Conservation (phyloP, 35 echinoderm and acorn worm species). For the Apostichopus parvimensis region DNA sequence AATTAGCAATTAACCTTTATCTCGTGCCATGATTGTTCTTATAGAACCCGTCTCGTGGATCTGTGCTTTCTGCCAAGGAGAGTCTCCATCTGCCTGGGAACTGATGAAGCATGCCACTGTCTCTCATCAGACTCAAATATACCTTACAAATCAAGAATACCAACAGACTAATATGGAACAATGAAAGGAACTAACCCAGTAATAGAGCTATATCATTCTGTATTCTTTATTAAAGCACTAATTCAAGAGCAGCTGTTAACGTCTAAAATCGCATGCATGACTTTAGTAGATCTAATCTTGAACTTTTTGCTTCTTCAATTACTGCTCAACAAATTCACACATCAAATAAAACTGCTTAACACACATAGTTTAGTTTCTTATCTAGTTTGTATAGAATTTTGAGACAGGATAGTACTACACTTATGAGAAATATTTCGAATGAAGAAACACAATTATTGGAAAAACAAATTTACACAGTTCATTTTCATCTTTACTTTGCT, state of each 20-base stretch:
- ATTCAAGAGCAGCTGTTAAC: neutral
- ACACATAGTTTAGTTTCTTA: neutral
- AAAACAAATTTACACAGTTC: neutral
- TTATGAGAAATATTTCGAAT: neutral
- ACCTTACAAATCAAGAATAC: constrained; percentile 46
- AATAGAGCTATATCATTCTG: neutral
- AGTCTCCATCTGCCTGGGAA: constrained; percentile 67
- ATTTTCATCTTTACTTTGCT: neutral
- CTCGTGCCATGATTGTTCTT: too few species aligned
- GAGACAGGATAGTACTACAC: neutral
- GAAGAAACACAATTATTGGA: too few species aligned
- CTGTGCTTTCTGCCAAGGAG: constrained; percentile 68
- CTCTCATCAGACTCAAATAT: constrained; percentile 73
- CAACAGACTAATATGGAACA: constrained; percentile 24
- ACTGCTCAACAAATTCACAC: too few species aligned
- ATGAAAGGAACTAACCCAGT: neutral
- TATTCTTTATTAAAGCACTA: neutral
- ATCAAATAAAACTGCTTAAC: too few species aligned
- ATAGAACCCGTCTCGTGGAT: constrained; percentile 62
- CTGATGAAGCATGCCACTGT: constrained; percentile 73
- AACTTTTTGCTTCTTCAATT: neutral
- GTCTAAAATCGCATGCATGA: neutral
- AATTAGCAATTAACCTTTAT: too few species aligned
- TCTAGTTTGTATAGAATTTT: neutral
- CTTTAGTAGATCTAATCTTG: neutral